A percentile compares a stretch with the other conserved stretches of the same genome.
Conservation (phyloP, 1,140 invertebrate genomes). For the Procambarus virginalis region DNA sequence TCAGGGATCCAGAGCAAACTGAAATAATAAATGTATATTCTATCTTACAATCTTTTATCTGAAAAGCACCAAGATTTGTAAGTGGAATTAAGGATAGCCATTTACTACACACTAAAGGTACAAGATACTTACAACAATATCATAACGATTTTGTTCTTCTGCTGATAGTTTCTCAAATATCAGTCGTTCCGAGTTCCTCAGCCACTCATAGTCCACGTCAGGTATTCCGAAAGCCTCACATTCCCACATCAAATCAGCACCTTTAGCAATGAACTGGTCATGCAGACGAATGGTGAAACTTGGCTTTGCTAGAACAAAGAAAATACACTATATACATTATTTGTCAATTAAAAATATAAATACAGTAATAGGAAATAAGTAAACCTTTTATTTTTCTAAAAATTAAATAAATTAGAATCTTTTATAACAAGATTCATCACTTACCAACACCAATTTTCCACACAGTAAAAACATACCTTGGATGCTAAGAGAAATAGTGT, state of each 20-base stretch:
- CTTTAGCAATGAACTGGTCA: constrained; percentile 91
- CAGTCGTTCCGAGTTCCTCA: constrained; percentile 87
- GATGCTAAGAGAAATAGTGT: constrained; percentile 86
- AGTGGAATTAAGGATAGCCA: too few relatives aligned
- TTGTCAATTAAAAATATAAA: constrained; percentile 7
- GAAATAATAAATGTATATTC: too few relatives aligned
- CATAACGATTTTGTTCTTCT: constrained; percentile 84
- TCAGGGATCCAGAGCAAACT: too few relatives aligned
- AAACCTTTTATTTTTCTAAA: background rate
- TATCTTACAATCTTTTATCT: too few relatives aligned
- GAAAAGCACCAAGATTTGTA: too few relatives aligned
- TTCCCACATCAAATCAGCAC: constrained; percentile 88
- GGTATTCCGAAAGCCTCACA: constrained; percentile 97
- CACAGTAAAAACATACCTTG: constrained; percentile 77
- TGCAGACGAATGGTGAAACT: constrained; percentile 93
- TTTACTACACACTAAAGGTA: too few relatives aligned
- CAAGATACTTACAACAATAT: constrained; percentile 73
- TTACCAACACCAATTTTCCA: too few relatives aligned
- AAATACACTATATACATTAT: background rate
- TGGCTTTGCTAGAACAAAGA: constrained; percentile 78
- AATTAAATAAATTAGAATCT: background rate
- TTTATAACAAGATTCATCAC: background rate
- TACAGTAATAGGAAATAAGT: background rate
- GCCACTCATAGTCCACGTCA: constrained; percentile 94
- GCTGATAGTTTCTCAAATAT: constrained; percentile 76